Evolutionary conservation across 64 coral and sea anemone species (phyloP), one percentile per base, ranked within the genome.

Genomic region (Montipora cactus): DNA sequence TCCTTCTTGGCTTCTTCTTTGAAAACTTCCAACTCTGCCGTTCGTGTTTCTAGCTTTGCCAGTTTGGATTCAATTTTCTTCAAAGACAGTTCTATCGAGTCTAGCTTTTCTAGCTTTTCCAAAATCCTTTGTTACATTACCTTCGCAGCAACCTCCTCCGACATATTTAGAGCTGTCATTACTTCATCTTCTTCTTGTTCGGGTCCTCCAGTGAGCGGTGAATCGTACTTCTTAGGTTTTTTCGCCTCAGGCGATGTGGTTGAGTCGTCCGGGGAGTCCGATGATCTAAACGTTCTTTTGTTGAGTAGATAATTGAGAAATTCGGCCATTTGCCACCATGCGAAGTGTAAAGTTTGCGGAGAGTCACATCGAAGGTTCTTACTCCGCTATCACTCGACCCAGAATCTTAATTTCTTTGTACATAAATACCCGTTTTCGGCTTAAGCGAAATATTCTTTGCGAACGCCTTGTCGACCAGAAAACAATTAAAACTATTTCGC

Each of bases 311-410:
- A 22, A 21, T 21, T 23, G 52, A 55, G 22, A 74, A 74, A 74
- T 74, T 74, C 3, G 21, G 21, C n/a, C 70, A 74, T 74, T 22
- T 5, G n/a, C 70, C 70, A 74, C 19, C 21, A 74, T 74, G 21
- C 21, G 4, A 74, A 74, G 4, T 0, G 18, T 67, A 74, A 74
- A 28, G 21, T 74, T 74, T 21, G 70, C 21, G 70, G 70, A 74
- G 23, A 28, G 70, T 74, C n/a, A n/a, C 70, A 74, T 23, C 70
- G 21, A 28, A 74, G n/a, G 70, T 74, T n/a, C 22, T 74, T n/a
- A 74, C 70, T 21, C 70, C 70, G 70, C 70, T n/a, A 74, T 74
- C 3, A 74, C 70, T 74, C 19, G n/a, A 22, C 70, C 70, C 70
- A 74, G 16, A 25, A 25, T 25, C 23, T 25, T 0, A 25, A 25